These are phyloP conservation scores for Dendrocincla fuliginosa DNA, from an alignment of 2,797 vertebrate genomes.

Conservation along the genomic window DNA sequence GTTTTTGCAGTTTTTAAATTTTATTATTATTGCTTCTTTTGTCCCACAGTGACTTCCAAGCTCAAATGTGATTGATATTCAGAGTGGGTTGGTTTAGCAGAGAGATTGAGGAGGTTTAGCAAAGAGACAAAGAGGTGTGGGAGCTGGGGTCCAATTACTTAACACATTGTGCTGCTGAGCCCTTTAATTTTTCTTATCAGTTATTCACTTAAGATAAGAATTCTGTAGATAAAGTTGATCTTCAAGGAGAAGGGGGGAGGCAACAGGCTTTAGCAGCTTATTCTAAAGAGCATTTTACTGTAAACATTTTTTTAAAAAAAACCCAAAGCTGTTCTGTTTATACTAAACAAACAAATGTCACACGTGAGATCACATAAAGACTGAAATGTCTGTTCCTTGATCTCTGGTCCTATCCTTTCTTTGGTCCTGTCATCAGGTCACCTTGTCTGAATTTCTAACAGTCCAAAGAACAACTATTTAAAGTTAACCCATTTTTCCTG, in stretches of 20 bases:
- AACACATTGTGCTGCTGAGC: neutral
- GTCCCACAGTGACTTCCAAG: neutral
- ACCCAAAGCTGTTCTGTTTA: neutral
- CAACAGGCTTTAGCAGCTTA: slow-evolving; percentile 38
- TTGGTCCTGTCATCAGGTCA: neutral
- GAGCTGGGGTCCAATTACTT: slow-evolving; percentile 22
- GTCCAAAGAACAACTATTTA: neutral
- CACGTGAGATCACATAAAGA: neutral
- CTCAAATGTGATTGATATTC: neutral
- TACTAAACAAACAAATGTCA: neutral
- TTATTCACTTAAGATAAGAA: slow-evolving; percentile 62
- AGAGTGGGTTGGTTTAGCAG: neutral
- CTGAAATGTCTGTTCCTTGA: neutral
- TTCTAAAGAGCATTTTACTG: slow-evolving; percentile 45
- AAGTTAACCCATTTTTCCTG: neutral
- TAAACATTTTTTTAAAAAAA: slow-evolving; percentile 13
- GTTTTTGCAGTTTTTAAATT: neutral
- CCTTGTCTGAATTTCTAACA: neutral
- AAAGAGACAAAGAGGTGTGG: neutral
- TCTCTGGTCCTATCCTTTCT: neutral
- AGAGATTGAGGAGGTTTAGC: neutral
- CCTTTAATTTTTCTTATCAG: slow-evolving; percentile 70
- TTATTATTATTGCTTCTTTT: neutral
- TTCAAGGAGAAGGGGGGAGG: neutral
- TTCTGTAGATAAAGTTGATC: slow-evolving; percentile 53